Conservation (phyloP, 2,797 vertebrate species). For the Sibirionetta formosa region DNA sequence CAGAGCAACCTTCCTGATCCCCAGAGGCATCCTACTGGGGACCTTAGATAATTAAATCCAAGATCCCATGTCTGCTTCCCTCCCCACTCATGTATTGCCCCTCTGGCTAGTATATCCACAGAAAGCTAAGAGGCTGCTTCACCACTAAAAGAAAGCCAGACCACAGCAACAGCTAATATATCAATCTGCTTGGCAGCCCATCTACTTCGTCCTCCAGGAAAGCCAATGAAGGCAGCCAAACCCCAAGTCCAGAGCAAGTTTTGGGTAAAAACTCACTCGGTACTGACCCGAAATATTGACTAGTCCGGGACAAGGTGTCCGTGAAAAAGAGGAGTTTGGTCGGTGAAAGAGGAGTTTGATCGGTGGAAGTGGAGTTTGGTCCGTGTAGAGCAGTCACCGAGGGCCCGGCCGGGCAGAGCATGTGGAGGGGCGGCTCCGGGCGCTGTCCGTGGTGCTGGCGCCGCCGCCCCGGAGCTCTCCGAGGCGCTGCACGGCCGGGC, state of each 20-base stretch:
- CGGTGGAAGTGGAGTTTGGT: fast-evolving
- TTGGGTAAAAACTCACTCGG: neutral
- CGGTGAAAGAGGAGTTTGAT: too few species aligned
- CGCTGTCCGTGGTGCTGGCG: neutral
- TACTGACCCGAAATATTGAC: neutral
- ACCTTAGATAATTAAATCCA: slow-evolving; percentile 57
- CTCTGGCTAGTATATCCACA: neutral
- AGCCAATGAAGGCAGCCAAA: neutral
- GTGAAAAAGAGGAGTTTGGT: fast-evolving
- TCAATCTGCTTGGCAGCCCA: neutral
- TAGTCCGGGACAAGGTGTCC: fast-evolving
- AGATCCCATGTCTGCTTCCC: neutral
- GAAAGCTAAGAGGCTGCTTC: slow-evolving; percentile 52
- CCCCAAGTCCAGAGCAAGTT: fast-evolving
- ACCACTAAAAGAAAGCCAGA: neutral
- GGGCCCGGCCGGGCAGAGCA: neutral
- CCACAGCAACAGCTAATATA: slow-evolving; percentile 43
- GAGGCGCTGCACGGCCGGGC: neutral
- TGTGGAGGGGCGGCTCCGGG: fast-evolving
- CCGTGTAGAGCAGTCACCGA: too few species aligned
- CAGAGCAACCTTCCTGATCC: neutral
- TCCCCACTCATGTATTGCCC: neutral
- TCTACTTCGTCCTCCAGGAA: slow-evolving; percentile 4
- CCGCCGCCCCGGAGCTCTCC: neutral
- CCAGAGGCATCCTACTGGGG: neutral